Evolutionary conservation across 2,888 invertebrate genomes (phyloP).

Genomic region (Papilio demoleus): DNA sequence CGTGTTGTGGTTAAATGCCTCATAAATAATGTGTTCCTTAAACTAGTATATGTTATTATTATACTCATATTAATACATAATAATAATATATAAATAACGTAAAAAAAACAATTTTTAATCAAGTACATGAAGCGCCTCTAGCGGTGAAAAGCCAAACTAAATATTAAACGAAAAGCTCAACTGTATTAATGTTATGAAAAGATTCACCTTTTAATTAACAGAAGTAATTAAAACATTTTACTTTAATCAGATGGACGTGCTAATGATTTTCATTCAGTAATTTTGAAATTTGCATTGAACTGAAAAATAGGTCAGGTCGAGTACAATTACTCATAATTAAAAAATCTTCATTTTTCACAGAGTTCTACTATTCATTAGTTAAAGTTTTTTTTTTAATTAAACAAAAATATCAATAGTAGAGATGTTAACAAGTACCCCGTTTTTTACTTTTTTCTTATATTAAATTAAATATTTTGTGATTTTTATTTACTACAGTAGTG

Average conservation of each 20-base stretch:
- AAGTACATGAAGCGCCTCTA: slow-evolving; percentile 49
- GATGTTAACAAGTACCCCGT: background rate
- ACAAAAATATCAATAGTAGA: background rate
- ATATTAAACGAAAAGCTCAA: slow-evolving; percentile 46
- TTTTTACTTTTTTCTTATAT: background rate
- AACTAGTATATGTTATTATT: background rate
- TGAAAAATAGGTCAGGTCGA: slow-evolving; percentile 33
- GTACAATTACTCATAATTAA: slow-evolving; percentile 37
- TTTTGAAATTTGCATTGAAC: slow-evolving; percentile 29
- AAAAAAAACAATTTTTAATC: background rate
- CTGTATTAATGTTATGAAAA: background rate
- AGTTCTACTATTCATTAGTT: slow-evolving; percentile 34
- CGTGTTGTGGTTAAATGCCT: background rate
- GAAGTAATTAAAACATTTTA: background rate
- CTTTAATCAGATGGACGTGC: background rate
- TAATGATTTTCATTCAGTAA: slow-evolving; percentile 21
- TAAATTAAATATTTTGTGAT: background rate
- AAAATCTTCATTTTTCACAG: slow-evolving; percentile 15
- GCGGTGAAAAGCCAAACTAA: slow-evolving; percentile 54
- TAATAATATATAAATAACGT: background rate
- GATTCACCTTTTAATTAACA: background rate
- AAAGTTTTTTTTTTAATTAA: slow-evolving; percentile 6
- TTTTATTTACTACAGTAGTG: background rate
- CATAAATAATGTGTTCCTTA: background rate
- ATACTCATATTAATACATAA: too few species aligned